phyloP scores from a whole-genome alignment of 2,888 invertebrate species.

The Clitarchus hookeri region DNA sequence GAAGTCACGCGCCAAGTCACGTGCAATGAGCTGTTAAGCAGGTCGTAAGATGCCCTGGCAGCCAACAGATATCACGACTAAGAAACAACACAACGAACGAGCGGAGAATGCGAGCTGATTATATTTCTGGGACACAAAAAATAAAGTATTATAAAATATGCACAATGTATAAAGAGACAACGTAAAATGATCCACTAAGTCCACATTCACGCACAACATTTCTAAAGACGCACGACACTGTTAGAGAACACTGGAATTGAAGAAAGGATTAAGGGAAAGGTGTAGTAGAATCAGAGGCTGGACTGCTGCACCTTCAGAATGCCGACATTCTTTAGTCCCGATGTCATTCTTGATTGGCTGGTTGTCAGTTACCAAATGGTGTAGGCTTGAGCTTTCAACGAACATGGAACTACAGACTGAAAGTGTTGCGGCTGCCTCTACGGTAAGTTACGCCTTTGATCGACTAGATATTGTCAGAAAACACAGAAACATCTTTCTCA shows the following conservation, averaged over 20 bases:
- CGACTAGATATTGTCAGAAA: too few relatives aligned
- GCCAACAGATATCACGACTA: slow-evolving; percentile 24
- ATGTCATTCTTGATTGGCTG: background rate
- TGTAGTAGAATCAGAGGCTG: slow-evolving; percentile 25
- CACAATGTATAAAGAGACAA: slow-evolving; percentile 30
- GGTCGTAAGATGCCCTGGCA: background rate
- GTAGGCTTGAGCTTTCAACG: too few relatives aligned
- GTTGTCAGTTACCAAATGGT: too few relatives aligned
- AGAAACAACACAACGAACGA: slow-evolving; percentile 47
- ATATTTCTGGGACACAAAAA: slow-evolving; percentile 25
- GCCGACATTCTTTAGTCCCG: slow-evolving; percentile 11
- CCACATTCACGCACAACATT: slow-evolving; percentile 40
- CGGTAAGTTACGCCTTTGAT: too few relatives aligned
- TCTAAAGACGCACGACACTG: slow-evolving; percentile 40
- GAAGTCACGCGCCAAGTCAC: background rate
- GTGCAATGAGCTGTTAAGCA: background rate
- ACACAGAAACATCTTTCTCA: too few relatives aligned
- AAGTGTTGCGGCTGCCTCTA: too few relatives aligned
- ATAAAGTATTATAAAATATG: slow-evolving; percentile 27
- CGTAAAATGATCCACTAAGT: slow-evolving; percentile 35
- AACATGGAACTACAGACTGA: too few relatives aligned
- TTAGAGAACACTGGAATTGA: slow-evolving; percentile 49
- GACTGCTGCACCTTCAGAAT: slow-evolving; percentile 21
- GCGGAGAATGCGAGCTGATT: slow-evolving; percentile 49
- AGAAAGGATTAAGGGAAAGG: slow-evolving; percentile 49